These are phyloP conservation scores for Machimus atricapillus DNA, from an alignment of 2,888 invertebrate genomes.

Conservation along the genomic window DNA sequence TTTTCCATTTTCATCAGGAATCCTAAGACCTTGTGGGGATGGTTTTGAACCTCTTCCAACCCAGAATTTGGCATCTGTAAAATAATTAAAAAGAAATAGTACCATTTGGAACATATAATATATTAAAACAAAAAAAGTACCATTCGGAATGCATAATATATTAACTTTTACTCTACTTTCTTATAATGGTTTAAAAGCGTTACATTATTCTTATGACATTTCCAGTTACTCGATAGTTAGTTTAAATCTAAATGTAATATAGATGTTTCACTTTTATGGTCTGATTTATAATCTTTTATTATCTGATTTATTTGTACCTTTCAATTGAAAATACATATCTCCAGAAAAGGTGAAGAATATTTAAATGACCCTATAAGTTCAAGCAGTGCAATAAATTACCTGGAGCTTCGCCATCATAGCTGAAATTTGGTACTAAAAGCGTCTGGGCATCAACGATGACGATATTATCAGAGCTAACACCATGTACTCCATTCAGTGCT, in stretches of 20 bases:
- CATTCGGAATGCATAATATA: not conserved
- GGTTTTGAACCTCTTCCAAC: conserved; percentile 84
- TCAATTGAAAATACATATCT: not conserved
- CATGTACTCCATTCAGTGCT: conserved; percentile 80
- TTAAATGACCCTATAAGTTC: not conserved
- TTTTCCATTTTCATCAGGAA: conserved; percentile 92
- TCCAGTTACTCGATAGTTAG: too few species aligned
- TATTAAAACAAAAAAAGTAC: not conserved
- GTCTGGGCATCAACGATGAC: conserved; percentile 94
- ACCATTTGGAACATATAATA: not conserved
- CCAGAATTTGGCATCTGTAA: conserved; percentile 91
- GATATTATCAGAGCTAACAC: conserved; percentile 83
- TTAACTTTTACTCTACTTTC: not conserved
- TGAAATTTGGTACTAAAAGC: conserved; percentile 86
- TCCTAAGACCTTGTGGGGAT: conserved; percentile 81
- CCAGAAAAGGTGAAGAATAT: not conserved
- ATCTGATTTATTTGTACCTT: not conserved
- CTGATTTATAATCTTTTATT: too few species aligned
- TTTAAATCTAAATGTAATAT: too few species aligned
- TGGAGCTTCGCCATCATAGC: conserved; percentile 91
- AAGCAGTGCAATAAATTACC: conserved; percentile 65
- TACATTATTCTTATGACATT: too few species aligned
- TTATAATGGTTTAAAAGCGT: too few species aligned
- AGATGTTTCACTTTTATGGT: too few species aligned
- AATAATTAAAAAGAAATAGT: not conserved